Evolutionary conservation across 2,113 vertebrate species (phyloP), one percentile per base, ranked within the genome.

Genomic region (Crocuta crocuta): DNA sequence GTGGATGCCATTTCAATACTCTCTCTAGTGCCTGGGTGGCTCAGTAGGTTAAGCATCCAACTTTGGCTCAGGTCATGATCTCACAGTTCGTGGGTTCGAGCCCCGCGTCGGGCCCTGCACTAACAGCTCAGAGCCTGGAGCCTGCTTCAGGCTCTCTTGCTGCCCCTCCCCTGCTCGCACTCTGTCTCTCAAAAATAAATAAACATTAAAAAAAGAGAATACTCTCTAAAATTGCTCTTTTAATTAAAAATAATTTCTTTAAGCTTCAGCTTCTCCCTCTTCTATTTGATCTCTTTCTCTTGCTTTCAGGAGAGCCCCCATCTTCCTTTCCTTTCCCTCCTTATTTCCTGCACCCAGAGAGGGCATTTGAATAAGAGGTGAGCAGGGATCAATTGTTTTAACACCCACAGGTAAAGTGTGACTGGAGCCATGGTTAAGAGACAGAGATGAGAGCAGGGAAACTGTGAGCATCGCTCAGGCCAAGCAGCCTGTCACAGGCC

Each of bases 81-180:
- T 61, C 58, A 58, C 55, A 24, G 58, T 61, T 23, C 21, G 8
- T 61, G 58, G 58, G 58, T 61, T 61, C 21, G 0, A 61, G 58
- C 2, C 58, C 58, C 21, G 7, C 0, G 58, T 61, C 0, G 8
- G 58, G 58, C 58, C 17, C 58, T 61, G 58, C 0, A 2, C 58
- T 24, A 17, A 61, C 21, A 8, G 2, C 58, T 61, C 58, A 24
- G 21, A 61, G 21, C 21, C 58, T 23, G 21, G 19, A 61, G 58
- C 21, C 58, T 23, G 58, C 58, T 9, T 61, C 58, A 39, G 39
- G 39, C 58, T 23, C 58, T 58, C 55, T 61, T 21, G 23, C 58
- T 61, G 58, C 58, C 58, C 2, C 58, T 61, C 21, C 21, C 58
- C 58, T 9, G 2, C 58, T 23, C 2, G 21, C 58, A 61, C 58